These are phyloP conservation scores for Halictus rubicundus DNA, from an alignment of 1,140 invertebrate genomes.

Conservation along the genomic window DNA sequence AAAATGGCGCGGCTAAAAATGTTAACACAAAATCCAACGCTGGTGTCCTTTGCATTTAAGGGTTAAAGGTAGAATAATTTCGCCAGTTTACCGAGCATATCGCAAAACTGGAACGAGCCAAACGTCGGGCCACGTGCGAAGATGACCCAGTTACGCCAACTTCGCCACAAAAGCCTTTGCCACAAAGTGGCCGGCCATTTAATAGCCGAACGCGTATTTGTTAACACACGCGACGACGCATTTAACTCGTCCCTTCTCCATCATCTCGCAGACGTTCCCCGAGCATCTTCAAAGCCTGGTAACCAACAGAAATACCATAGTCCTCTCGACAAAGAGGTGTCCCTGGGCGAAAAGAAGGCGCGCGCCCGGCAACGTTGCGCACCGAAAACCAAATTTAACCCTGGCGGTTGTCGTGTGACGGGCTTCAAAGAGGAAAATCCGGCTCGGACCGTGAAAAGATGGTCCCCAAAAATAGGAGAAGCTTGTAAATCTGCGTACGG, in stretches of 20 bases:
- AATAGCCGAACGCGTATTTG: neutral
- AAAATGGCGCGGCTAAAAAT: no score
- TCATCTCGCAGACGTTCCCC: neutral
- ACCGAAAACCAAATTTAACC: conserved; percentile 33
- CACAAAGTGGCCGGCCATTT: neutral
- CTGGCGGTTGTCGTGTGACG: neutral
- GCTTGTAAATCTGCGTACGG: neutral
- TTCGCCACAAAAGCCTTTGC: neutral
- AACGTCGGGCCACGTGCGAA: neutral
- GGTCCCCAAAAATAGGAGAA: conserved; percentile 31
- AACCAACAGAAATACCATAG: conserved; percentile 42
- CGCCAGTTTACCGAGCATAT: no score
- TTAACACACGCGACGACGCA: conserved; percentile 1
- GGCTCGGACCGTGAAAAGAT: neutral
- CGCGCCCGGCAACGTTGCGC: neutral
- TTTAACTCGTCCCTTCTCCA: neutral
- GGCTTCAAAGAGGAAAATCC: conserved; percentile 24
- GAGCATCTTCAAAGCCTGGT: conserved; percentile 18
- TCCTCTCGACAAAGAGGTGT: neutral
- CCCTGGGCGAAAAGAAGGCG: neutral
- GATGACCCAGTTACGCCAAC: conserved; percentile 15
- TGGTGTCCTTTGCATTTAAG: no score
- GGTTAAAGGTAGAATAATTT: no score
- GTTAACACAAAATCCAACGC: no score
- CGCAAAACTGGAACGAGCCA: neutral